Conservation (phyloP, 2,797 vertebrate genomes). For the Cheirogaleus major region DNA sequence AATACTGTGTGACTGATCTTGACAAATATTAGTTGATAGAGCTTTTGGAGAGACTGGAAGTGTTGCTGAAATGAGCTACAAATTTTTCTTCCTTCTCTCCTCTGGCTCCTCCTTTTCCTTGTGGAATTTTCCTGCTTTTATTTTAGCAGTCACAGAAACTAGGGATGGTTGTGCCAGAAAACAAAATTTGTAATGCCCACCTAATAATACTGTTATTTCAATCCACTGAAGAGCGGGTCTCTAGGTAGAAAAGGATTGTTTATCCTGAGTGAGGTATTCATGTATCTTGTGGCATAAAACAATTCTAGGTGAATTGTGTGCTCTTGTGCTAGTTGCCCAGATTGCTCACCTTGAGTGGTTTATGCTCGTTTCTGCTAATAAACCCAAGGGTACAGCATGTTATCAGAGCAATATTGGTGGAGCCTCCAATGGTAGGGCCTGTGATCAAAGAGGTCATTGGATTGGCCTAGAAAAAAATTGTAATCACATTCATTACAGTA, state of each 20-base stretch:
- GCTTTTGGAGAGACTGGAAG: background rate
- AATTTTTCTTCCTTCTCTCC: background rate
- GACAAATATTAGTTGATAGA: background rate
- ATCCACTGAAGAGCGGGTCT: background rate
- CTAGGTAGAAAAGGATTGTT: background rate
- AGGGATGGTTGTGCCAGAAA: background rate
- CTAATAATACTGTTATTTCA: background rate
- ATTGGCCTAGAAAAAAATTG: slow-evolving; percentile 2
- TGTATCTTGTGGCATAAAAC: background rate
- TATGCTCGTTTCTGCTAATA: background rate
- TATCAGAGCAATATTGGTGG: background rate
- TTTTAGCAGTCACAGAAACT: background rate
- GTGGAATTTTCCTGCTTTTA: background rate
- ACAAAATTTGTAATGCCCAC: background rate
- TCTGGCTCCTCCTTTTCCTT: background rate
- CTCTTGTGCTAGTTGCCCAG: background rate
- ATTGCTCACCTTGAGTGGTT: background rate
- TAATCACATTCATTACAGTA: background rate
- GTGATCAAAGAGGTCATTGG: background rate
- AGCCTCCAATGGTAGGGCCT: background rate
- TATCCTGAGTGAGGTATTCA: background rate
- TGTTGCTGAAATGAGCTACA: background rate
- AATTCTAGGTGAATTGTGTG: background rate
- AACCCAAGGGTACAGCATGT: background rate
- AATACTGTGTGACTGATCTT: background rate